A percentile compares a stretch with the other conserved stretches of the same genome.
Evolutionary conservation across 2,113 vertebrate species (phyloP).

Genomic region (Hylia prasina): DNA sequence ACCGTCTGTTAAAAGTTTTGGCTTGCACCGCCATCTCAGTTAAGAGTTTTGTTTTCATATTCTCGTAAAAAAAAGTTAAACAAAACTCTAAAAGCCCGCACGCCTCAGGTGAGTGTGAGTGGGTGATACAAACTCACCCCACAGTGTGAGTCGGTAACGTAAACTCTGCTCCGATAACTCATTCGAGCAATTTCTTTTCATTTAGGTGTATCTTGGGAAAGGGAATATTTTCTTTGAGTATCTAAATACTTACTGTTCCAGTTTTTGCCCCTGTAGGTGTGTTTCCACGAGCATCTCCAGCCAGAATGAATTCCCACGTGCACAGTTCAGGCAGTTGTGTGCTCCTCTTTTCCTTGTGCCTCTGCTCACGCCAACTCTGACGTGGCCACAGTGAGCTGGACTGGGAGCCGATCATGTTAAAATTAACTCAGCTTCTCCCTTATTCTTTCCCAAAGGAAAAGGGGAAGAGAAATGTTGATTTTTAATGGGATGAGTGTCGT

Average conservation of each 20-base stretch:
- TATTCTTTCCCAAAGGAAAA: neutral
- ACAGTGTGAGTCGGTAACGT: neutral
- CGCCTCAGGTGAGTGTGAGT: neutral
- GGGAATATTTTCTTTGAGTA: neutral
- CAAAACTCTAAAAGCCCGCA: neutral
- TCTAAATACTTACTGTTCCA: neutral
- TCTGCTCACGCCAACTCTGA: neutral
- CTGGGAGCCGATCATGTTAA: neutral
- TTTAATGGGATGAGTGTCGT: neutral
- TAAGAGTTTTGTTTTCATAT: neutral
- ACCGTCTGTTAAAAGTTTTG: neutral
- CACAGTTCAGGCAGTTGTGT: neutral
- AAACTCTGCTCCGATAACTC: neutral
- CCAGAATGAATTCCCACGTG: neutral
- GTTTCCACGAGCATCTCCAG: neutral
- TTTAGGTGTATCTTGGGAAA: neutral
- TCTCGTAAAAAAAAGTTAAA: neutral
- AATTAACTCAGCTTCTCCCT: neutral
- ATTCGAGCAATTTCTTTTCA: neutral
- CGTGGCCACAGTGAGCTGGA: neutral
- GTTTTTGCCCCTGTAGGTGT: neutral
- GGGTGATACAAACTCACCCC: neutral
- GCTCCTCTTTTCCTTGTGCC: neutral
- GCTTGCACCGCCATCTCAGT: neutral
- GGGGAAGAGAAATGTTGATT: neutral